Evolutionary conservation across 1,140 invertebrate species (phyloP), one percentile per base, ranked within the genome.

Genomic region (Sinella curviseta): DNA sequence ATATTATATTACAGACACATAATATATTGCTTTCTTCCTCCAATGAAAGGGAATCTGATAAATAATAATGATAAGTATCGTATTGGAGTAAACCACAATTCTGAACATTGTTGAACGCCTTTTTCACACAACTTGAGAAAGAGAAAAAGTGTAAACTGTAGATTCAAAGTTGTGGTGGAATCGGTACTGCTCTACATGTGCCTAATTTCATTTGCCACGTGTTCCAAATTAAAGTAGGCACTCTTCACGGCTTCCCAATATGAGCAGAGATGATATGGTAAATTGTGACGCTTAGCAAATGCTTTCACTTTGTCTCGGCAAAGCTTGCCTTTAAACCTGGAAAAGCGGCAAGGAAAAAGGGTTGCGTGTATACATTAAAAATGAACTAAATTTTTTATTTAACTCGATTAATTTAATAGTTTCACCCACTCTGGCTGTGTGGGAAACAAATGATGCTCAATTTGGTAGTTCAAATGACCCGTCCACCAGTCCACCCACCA

Each of bases 231-330:
- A 8, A 16, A 35, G 36, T 78, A 81, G 3, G 67, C 75, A 33
- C 78, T 76, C 24, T 35, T 35, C 14, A 78, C 28, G 1, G 80
- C 80, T 78, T 74, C 74, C 36, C 30, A 35, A 33, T 77, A 81
- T 1, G 70, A 24, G 33, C 55, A 75, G 31, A 33, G 35, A 26
- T 60, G 3, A 35, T 81, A 81, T 0, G 77, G 77, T 14, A 81
- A 34, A 2, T 34, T 34, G 31, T 81, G 73, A n/a, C 78, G 48
- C 20, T 48, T 65, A 24, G 79, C 79, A 1, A 80, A 70, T 31
- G 65, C 74, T 39, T 55, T 78, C 70, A 81, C 80, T 73, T 77
- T 55, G 73, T 78, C 55, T 12, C 31, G 30, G 74, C 78, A 65
- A 12, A 75, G n/a, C 26, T 75, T 54, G 3, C 65, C 26, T 48